These are phyloP conservation scores for Mastigias papua DNA, from an alignment of 30 jellyfish, hydroid and myxozoan species.

Conservation along the genomic window DNA sequence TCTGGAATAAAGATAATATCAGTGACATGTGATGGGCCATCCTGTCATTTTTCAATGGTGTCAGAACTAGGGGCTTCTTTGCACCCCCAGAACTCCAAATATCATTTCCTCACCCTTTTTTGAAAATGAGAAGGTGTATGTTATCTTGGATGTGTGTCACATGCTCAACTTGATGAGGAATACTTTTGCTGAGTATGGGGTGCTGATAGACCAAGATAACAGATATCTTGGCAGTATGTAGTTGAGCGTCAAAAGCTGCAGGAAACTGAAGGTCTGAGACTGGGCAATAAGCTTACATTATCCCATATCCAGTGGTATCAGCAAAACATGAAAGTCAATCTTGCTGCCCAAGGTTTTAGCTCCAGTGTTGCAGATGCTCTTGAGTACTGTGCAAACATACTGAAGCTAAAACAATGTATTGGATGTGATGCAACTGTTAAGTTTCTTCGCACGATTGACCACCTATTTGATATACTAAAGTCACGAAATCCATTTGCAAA, in stretches of 20 bases:
- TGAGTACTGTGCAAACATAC: constrained; percentile 46
- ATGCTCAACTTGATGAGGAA: constrained; percentile 64
- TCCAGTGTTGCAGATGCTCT: constrained; percentile 83
- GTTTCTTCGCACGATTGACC: constrained; percentile 55
- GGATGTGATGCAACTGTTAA: constrained; percentile 73
- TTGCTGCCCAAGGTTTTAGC: constrained; percentile 81
- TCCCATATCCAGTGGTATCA: constrained; percentile 73
- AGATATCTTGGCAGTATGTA: constrained; percentile 32
- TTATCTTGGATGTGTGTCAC: constrained; percentile 77
- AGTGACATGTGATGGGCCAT: constrained; percentile 72
- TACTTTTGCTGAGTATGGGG: neutral
- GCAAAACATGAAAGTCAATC: constrained; percentile 82
- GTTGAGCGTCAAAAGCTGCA: constrained; percentile 50
- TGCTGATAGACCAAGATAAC: constrained; percentile 22
- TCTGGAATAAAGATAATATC: constrained; percentile 45
- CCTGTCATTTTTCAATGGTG: constrained; percentile 33
- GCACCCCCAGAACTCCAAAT: constrained; percentile 37
- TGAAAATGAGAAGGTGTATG: constrained; percentile 32
- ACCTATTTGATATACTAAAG: constrained; percentile 61
- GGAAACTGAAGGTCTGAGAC: constrained; percentile 60
- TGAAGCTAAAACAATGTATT: constrained; percentile 54
- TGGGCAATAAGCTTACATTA: constrained; percentile 53
- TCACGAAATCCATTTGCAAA: constrained; percentile 81
- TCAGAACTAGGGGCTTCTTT: constrained; percentile 70
- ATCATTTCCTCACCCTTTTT: constrained; percentile 61